Conservation (phyloP, 1,140 invertebrate species). For the Neodiprion virginianus region DNA sequence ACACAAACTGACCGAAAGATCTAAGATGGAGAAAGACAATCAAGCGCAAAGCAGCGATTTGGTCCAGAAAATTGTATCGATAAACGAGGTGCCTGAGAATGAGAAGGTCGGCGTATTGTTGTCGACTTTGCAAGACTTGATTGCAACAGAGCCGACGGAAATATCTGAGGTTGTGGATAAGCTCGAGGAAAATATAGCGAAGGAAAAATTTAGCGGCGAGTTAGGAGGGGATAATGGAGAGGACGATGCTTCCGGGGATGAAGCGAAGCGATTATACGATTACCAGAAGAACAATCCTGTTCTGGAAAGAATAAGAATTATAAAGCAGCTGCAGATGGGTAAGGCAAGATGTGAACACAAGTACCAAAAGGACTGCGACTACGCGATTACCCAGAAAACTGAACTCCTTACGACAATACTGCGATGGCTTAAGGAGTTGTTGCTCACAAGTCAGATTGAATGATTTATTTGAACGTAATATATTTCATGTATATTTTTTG, state of each 20-base stretch:
- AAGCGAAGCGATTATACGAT: not conserved
- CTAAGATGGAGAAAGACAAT: not conserved
- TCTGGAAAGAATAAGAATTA: slow-evolving; percentile 27
- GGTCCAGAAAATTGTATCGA: slow-evolving; percentile 9
- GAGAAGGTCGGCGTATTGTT: slow-evolving; percentile 29
- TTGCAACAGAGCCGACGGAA: slow-evolving; percentile 23
- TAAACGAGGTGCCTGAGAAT: slow-evolving; percentile 31
- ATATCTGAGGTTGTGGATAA: not conserved
- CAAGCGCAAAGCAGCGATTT: not conserved
- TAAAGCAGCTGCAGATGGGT: slow-evolving; percentile 2
- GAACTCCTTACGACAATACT: slow-evolving; percentile 35
- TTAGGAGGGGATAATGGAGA: not conserved
- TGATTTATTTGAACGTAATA: too few relatives aligned
- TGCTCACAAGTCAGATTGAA: slow-evolving; percentile 16
- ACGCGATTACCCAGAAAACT: slow-evolving; percentile 20
- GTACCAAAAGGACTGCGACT: slow-evolving; percentile 35
- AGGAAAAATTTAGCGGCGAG: not conserved
- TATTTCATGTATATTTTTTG: too few relatives aligned
- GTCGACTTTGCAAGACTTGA: slow-evolving; percentile 35
- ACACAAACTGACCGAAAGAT: not conserved
- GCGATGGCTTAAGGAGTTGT: slow-evolving; percentile 37
- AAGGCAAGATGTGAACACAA: slow-evolving; percentile 23
- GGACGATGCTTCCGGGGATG: not conserved
- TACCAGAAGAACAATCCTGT: slow-evolving; percentile 28
- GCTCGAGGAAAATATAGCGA: not conserved